Evolutionary conservation across 2,888 invertebrate species (phyloP), one percentile per base, ranked within the genome.

Genomic region (Ptychoptera contaminata): DNA sequence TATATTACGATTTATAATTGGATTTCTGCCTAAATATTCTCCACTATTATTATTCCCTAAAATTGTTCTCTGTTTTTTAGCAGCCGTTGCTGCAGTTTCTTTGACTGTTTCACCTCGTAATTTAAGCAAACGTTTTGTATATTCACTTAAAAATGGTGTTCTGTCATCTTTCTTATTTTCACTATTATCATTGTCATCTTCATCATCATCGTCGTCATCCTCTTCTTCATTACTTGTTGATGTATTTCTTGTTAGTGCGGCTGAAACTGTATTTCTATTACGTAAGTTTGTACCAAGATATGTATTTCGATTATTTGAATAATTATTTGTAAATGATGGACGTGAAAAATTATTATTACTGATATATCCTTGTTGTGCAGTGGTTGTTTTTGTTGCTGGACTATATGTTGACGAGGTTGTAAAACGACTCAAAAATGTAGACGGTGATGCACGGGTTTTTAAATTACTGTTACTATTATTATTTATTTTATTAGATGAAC

Each of bases 101-200:
- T 42, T 46, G 12, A 54, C 51, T 6, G 54, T 54, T 37, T 53
- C 54, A 8, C 50, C 51, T 9, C 56, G 47, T 31, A 56, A 45
- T 35, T 52, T 54, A 1, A 56, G 43, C 42, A 56, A 44, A 47
- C 78, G 70, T 47, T 73, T 68, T 1, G 80, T 79, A 53, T 81
- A 82, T 55, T 77, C 80, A 55, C 79, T 80, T 55, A 80, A 65
- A 60, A 76, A 81, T 43, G 80, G 79, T 52, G 79, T 76, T 56
- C 79, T 77, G 48, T 71, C 70, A 57, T 73, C 70, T 52, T 70
- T 50, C 23, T 48, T 48, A 31, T 52, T 50, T 32, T 47, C 45
- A 1, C 54, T 47, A 2, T 50, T 47, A 44, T 56, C 54, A 10
- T 50, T 44, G 34, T 44, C 32, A 37, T 49, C 50, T 35, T 52